A percentile compares a stretch with the other conserved stretches of the same genome.
These are phyloP conservation scores for Phania funesta DNA, from an alignment of 2,888 invertebrate species.

Conservation along the genomic window DNA sequence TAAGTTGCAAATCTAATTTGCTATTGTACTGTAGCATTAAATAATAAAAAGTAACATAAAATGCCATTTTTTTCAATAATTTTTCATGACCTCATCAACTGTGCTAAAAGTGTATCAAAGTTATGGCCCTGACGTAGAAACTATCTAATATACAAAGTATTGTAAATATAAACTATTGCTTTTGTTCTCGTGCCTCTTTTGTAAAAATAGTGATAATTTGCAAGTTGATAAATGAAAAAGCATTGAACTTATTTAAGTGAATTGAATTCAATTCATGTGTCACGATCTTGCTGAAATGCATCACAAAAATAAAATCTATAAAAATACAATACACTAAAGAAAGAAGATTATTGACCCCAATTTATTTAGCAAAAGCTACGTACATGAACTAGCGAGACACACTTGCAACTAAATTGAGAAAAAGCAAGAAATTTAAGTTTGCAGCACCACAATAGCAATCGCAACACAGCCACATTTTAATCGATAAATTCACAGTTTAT, in stretches of 20 bases:
- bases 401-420: slow-evolving; percentile 4
- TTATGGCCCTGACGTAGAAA: too few species aligned
- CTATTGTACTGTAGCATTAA: too few species aligned
- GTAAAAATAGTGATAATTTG: not conserved
- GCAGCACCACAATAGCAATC: slow-evolving; percentile 29
- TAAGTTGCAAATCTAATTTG: too few species aligned
- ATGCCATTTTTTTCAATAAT: too few species aligned
- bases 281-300: slow-evolving; percentile 47
- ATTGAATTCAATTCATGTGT: slow-evolving; percentile 46
- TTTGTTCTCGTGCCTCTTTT: not conserved
- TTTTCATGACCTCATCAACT: too few species aligned
- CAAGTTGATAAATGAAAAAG: slow-evolving; percentile 13
- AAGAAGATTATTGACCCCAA: slow-evolving; percentile 62
- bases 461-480: slow-evolving; percentile 40
- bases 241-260: slow-evolving; percentile 51
- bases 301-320: slow-evolving; percentile 31
- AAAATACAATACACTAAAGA: slow-evolving; percentile 5
- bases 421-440: slow-evolving; percentile 36
- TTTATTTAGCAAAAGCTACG: slow-evolving; percentile 24
- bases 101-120: too few species aligned
- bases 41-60: too few species aligned
- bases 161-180: too few species aligned
- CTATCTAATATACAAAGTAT: too few species aligned
- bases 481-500: slow-evolving; percentile 38
- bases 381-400: not conserved